Conservation (phyloP, 1,140 invertebrate species). For the Schlechtendalia chinensis region DNA sequence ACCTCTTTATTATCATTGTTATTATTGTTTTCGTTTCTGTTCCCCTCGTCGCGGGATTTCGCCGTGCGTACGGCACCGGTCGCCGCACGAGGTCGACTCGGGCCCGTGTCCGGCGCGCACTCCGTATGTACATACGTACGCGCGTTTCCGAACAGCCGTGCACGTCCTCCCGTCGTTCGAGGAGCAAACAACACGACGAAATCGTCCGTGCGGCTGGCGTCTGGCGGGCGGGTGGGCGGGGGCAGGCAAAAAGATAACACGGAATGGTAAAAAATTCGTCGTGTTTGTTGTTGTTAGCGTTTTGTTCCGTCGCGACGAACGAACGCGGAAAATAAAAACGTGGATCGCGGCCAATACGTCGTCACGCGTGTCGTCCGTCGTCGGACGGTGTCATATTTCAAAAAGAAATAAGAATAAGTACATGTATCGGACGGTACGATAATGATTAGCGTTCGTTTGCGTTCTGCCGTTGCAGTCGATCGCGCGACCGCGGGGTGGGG, state of each 20-base stretch:
- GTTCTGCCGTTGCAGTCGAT: no score
- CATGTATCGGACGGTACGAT: not conserved
- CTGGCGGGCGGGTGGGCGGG: no score
- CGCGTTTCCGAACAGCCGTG: not conserved
- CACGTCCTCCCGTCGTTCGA: no score
- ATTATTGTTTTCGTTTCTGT: not conserved
- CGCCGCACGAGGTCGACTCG: no score
- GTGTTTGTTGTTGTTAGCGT: not conserved
- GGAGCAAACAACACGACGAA: no score
- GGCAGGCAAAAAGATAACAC: constrained; percentile 1
- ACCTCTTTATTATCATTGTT: constrained; percentile 38
- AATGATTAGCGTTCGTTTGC: no score
- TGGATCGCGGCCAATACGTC: constrained; percentile 17
- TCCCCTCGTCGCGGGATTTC: not conserved
- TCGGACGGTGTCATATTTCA: constrained; percentile 35
- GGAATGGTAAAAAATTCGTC: not conserved
- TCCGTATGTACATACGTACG: no score
- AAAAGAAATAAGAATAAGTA: not conserved
- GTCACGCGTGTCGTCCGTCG: not conserved
- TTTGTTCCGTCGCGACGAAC: no score
- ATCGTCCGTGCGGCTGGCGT: no score
- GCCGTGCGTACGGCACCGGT: not conserved
- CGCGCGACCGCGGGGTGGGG: not conserved
- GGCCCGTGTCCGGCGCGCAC: no score
- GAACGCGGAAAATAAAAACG: constrained; percentile 10